phyloP scores from a whole-genome alignment of 2,888 invertebrate species.

The Tryphoninae sp. region DNA sequence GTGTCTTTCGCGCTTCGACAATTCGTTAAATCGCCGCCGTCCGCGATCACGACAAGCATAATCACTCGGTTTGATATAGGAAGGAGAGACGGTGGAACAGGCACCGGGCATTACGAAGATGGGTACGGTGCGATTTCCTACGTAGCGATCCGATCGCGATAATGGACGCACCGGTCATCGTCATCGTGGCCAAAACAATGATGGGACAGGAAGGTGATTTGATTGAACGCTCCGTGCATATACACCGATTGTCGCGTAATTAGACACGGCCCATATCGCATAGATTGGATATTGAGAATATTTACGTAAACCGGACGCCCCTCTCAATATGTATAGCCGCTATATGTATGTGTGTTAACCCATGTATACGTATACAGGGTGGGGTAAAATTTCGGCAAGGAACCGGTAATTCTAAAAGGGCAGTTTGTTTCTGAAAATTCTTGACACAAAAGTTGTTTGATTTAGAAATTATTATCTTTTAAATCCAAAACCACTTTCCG shows the following conservation, averaged over 20 bases:
- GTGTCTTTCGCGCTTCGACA: constrained; percentile 62
- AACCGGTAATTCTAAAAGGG: too few relatives aligned
- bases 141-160: constrained; percentile 69
- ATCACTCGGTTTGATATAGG: constrained; percentile 25
- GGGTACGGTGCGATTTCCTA: constrained; percentile 58
- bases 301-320: constrained; percentile 32
- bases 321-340: neutral
- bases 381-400: too few relatives aligned
- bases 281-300: constrained; percentile 68
- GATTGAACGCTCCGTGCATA: constrained; percentile 72
- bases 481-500: too few relatives aligned
- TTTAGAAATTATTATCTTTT: too few relatives aligned
- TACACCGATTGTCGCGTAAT: constrained; percentile 75
- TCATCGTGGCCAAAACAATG: constrained; percentile 47
- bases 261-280: constrained; percentile 80
- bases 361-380: neutral
- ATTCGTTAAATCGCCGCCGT: constrained; percentile 63
- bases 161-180: constrained; percentile 66
- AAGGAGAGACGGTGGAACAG: constrained; percentile 17
- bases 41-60: constrained; percentile 45
- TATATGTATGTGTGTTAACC: neutral
- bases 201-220: constrained; percentile 74
- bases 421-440: too few relatives aligned
- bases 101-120: constrained; percentile 53
- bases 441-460: too few relatives aligned